Evolutionary conservation across 2,113 vertebrate species (phyloP), one percentile per base, ranked within the genome.

Genomic region (Corydoras maculifer): DNA sequence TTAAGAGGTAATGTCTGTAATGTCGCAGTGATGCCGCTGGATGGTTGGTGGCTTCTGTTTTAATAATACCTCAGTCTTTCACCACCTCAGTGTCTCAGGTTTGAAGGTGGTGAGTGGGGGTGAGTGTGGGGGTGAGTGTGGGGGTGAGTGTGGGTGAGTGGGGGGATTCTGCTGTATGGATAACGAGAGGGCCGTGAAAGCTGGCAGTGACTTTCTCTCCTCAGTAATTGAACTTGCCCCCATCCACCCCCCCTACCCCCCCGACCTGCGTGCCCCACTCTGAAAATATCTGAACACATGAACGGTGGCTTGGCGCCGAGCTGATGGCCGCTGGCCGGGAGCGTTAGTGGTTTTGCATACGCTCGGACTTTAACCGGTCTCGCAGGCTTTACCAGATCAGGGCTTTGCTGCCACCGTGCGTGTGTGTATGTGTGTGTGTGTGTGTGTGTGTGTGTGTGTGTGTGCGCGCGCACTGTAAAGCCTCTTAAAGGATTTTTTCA

Each of bases 271-370:
- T 62, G n/a, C 49, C 10, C 12, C 35, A 3, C 61, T 65, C 2
- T 11, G 58, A 32, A 55, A 62, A 54, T 70, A 70, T 55, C 8
- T 62, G n/a, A 54, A 62, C 59, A 55, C 32, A 14, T 43, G 66
- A 68, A 25, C 10, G 3, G n/a, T 18, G 18, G 55, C 66, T 48
- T 58, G 55, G 54, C 11, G 54, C 31, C 3, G 51, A n/a, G 54
- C 35, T 35, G 8, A 6, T 14, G 14, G 10, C 55, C 35, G 3
- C 54, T 57, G 0, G 10, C 54, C 4, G 53, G 9, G 31, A 1
- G 31, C 14, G 9, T 54, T 55, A 31, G 68, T 50, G 57, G 8
- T 60, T 62, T 54, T 18, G 50, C 59, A 62, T 70, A 18, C 50
- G 18, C 12, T 50, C 57, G 14, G 49, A 61, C 58, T 51, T 60